Evolutionary conservation across 2,888 invertebrate species (phyloP).

Genomic region (Carcina quercana): DNA sequence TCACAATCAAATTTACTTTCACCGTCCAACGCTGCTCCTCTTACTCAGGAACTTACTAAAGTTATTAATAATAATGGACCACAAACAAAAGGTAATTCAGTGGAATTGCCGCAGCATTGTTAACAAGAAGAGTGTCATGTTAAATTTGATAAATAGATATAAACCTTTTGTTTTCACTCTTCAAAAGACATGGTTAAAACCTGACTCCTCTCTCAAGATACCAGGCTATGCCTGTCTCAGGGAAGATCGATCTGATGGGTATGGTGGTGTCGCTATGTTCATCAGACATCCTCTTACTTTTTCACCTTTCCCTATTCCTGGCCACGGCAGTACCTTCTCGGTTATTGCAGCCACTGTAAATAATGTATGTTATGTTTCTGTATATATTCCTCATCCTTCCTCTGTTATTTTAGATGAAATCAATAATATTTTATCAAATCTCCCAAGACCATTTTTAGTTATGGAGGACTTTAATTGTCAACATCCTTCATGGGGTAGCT

Average conservation of each 20-base stretch:
- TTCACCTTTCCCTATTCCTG: not conserved
- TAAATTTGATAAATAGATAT: too few relatives aligned
- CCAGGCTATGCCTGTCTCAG: constrained; percentile 7
- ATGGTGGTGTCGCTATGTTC: constrained; percentile 5
- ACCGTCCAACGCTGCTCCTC: not conserved
- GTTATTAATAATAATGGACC: not conserved
- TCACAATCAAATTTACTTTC: not conserved
- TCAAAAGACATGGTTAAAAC: not conserved
- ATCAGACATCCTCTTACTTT: not conserved
- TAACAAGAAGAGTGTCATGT: too few relatives aligned
- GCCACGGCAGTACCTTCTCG: not conserved
- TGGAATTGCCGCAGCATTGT: not conserved
- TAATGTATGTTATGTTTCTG: not conserved
- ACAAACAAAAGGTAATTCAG: not conserved
- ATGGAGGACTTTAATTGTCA: constrained; percentile 1
- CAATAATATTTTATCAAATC: not conserved
- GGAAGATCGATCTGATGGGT: constrained; percentile 2
- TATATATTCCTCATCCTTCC: not conserved
- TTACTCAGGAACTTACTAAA: not conserved
- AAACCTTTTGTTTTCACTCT: not conserved
- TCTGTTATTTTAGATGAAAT: not conserved
- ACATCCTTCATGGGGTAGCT: not conserved
- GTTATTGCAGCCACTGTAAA: not conserved
- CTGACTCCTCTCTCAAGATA: constrained; percentile 2
- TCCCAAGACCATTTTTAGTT: not conserved